A percentile compares a stretch with the other conserved stretches of the same genome.
Conservation (phyloP, 2,797 vertebrate species). For the Smutsia gigantea region DNA sequence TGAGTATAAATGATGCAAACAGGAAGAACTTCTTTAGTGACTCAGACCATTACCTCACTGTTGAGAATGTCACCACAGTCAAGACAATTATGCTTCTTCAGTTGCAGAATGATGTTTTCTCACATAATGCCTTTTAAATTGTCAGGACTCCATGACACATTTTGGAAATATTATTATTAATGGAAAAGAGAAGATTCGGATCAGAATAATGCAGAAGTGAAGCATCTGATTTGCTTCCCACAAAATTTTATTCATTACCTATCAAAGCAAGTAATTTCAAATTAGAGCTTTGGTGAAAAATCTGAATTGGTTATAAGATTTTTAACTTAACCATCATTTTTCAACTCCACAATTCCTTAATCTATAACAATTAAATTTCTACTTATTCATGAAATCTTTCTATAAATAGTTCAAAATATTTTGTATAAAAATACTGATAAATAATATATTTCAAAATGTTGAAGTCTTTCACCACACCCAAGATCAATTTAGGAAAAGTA, state of each 20-base stretch:
- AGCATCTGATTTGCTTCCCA: constrained; percentile 3
- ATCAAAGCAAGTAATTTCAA: background rate
- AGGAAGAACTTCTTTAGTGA: constrained; percentile 53
- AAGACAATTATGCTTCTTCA: constrained; percentile 33
- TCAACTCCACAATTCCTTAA: background rate
- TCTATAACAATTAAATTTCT: background rate
- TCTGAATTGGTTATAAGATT: background rate
- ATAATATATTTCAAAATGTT: background rate
- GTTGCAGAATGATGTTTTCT: background rate
- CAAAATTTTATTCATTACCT: constrained; percentile 20
- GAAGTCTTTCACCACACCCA: background rate
- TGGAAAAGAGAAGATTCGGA: constrained; percentile 1
- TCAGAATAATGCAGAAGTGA: constrained; percentile 26
- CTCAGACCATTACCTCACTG: constrained; percentile 74
- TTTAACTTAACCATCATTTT: background rate
- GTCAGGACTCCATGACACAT: background rate
- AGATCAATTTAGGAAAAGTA: background rate
- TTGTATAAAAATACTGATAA: background rate
- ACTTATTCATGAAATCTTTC: background rate
- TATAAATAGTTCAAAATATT: background rate
- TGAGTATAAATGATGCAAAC: constrained; percentile 52
- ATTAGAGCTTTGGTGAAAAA: background rate
- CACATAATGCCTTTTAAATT: constrained; percentile 31
- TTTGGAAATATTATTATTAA: background rate
- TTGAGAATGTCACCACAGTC: constrained; percentile 1